Conservation (phyloP, 2,797 vertebrate species). For the Graptemys geographica region DNA sequence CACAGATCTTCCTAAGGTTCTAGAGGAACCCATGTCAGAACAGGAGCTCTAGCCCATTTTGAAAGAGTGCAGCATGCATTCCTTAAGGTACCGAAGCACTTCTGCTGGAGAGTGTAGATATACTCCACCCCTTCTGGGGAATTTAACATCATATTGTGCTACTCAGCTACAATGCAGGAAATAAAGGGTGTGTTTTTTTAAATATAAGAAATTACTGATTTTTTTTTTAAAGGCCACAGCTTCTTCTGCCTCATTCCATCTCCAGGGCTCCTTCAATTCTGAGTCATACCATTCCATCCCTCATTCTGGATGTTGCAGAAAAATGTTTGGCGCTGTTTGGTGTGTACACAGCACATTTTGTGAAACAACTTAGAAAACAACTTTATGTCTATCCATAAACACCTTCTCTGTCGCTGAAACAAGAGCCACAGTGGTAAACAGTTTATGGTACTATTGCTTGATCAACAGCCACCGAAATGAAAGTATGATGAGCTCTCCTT, state of each 20-base stretch:
- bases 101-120: constrained; percentile 30
- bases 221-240: background rate
- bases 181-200: background rate
- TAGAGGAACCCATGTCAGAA: background rate
- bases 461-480: constrained; percentile 71
- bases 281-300: background rate
- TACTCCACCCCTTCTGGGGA: constrained; percentile 12
- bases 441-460: constrained; percentile 76
- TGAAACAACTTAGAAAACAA: constrained; percentile 56
- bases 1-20: background rate
- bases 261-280: background rate
- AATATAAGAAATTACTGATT: background rate
- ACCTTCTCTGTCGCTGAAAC: constrained; percentile 70
- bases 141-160: background rate
- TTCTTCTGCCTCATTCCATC: background rate
- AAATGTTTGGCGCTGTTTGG: constrained; percentile 59
- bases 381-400: constrained; percentile 80
- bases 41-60: background rate
- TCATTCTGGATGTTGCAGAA: constrained; percentile 60
- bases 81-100: background rate
- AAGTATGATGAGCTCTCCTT: constrained; percentile 52
- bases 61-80: rapidly evolving
- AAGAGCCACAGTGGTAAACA: constrained; percentile 76
- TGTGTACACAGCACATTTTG: constrained; percentile 71
- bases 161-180: background rate